These are phyloP conservation scores for Trichogramma pretiosum DNA, from an alignment of 1,140 invertebrate genomes.

Conservation along the genomic window DNA sequence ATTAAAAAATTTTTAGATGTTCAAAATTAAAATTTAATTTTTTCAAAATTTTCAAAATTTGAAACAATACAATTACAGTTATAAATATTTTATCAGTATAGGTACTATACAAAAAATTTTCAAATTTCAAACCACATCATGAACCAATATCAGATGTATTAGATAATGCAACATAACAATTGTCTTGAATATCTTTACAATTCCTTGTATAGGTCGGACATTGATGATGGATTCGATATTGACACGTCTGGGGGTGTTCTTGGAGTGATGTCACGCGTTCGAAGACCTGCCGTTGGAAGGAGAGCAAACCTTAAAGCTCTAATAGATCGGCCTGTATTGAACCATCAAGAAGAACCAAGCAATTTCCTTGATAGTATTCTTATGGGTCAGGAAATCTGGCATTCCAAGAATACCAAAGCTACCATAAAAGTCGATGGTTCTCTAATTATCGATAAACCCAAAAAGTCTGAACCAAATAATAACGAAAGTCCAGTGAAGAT, in stretches of 20 bases:
- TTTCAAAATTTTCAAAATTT: no score
- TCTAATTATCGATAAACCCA: conserved; percentile 40
- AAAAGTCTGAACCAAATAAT: conserved; percentile 28
- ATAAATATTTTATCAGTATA: no score
- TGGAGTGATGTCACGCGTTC: conserved; percentile 25
- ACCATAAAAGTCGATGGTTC: conserved; percentile 54
- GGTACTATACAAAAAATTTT: no score
- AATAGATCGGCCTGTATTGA: conserved; percentile 24
- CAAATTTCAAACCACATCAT: no score
- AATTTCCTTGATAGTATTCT: conserved; percentile 69
- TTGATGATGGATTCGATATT: conserved; percentile 27
- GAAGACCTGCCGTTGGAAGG: conserved; percentile 28
- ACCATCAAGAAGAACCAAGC: background rate
- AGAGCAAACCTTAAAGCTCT: conserved; percentile 42
- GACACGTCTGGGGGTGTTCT: conserved; percentile 21
- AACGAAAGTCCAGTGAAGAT: conserved; percentile 32
- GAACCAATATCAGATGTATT: no score
- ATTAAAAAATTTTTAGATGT: no score
- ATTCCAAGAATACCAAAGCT: conserved; percentile 52
- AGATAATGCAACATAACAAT: no score
- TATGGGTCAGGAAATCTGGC: conserved; percentile 63
- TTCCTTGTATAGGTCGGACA: conserved; percentile 33
- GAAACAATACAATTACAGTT: no score
- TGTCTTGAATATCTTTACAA: no score
- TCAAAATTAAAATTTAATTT: no score